phyloP scores from a whole-genome alignment of 2,888 invertebrate genomes.

The Eupeodes latifasciatus region DNA sequence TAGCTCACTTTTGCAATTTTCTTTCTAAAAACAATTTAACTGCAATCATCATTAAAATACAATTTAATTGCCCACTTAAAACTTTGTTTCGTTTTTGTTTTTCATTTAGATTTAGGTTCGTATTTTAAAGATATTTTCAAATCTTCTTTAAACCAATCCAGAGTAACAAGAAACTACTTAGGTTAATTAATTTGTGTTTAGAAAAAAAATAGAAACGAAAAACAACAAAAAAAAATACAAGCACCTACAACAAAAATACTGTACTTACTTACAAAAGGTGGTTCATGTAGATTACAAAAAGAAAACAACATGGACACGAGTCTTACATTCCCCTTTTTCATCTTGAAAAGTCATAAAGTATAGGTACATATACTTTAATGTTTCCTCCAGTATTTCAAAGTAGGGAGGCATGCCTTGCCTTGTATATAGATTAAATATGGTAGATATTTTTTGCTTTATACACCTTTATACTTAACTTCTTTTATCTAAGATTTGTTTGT shows the following conservation, averaged over 20 bases:
- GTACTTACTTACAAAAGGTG: too few species aligned
- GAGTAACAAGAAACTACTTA: slow-evolving; percentile 71
- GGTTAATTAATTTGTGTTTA: slow-evolving; percentile 17
- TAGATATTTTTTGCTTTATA: too few species aligned
- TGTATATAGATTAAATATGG: too few species aligned
- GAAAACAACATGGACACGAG: too few species aligned
- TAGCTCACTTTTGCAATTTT: not conserved
- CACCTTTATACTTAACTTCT: too few species aligned
- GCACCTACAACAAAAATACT: not conserved
- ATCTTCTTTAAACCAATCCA: slow-evolving; percentile 47
- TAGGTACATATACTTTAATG: too few species aligned
- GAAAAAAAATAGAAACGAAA: not conserved
- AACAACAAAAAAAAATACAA: not conserved
- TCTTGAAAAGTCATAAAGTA: too few species aligned
- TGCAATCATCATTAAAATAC: slow-evolving; percentile 25
- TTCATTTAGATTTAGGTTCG: slow-evolving; percentile 1
- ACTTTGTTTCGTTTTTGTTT: not conserved
- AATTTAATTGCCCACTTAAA: slow-evolving; percentile 33
- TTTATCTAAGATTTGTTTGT: too few species aligned
- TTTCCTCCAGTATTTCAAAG: too few species aligned
- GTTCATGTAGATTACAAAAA: too few species aligned
- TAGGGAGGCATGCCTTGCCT: too few species aligned
- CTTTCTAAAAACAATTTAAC: not conserved
- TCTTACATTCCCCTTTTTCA: too few species aligned
- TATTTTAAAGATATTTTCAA: slow-evolving; percentile 24